A percentile compares a stretch with the other conserved stretches of the same genome.
These are phyloP conservation scores for Tetragonisca angustula DNA, from an alignment of 2,888 invertebrate genomes.

Conservation along the genomic window DNA sequence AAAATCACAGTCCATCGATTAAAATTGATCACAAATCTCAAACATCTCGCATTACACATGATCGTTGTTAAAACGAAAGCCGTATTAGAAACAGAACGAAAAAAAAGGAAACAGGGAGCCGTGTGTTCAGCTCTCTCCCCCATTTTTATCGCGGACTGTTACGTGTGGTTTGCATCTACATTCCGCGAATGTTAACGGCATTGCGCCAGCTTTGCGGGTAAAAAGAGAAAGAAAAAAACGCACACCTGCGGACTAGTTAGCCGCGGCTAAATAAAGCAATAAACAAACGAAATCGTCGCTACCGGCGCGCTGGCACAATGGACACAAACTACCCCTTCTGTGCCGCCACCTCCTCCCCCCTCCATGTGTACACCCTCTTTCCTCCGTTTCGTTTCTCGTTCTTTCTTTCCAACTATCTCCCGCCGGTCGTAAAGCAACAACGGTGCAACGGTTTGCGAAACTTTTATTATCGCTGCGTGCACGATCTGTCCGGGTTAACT, in stretches of 20 bases:
- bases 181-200: conserved; percentile 59
- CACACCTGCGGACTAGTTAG: conserved; percentile 52
- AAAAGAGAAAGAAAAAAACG: conserved; percentile 14
- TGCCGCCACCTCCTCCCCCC: background rate
- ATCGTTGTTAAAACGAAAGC: too few species aligned
- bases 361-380: conserved; percentile 3
- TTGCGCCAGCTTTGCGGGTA: conserved; percentile 60
- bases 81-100: too few species aligned
- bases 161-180: conserved; percentile 47
- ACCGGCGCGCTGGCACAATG: conserved; percentile 66
- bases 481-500: conserved; percentile 68
- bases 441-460: conserved; percentile 79
- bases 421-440: conserved; percentile 72
- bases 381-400: background rate
- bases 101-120: too few species aligned
- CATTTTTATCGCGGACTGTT: conserved; percentile 36
- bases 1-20: too few species aligned
- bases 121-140: too few species aligned
- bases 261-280: conserved; percentile 73
- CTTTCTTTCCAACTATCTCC: conserved; percentile 48
- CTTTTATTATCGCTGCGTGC: conserved; percentile 80
- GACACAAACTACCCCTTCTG: conserved; percentile 12
- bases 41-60: too few species aligned
- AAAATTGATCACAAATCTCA: too few species aligned
- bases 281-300: conserved; percentile 76